Evolutionary conservation across 2,888 invertebrate species (phyloP).

Genomic region (Octodonta nipae): DNA sequence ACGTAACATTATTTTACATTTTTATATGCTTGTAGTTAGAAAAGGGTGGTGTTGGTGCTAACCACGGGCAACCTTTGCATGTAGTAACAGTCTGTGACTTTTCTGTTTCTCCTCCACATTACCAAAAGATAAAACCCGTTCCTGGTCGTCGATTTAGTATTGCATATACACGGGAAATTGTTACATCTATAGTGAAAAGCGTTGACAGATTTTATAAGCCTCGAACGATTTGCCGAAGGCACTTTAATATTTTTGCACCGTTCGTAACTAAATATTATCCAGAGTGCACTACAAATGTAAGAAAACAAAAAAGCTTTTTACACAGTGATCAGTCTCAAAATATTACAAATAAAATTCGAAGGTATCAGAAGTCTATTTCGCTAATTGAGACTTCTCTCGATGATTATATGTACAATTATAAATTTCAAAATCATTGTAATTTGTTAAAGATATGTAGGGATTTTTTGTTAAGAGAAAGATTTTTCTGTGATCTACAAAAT

Average conservation of each 20-base stretch:
- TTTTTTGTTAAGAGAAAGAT: slow-evolving; percentile 25
- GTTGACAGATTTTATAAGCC: slow-evolving; percentile 35
- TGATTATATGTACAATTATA: background rate
- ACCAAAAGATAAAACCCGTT: slow-evolving; percentile 19
- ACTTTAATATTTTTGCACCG: slow-evolving; percentile 30
- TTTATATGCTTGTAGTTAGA: slow-evolving; percentile 29
- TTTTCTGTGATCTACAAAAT: slow-evolving; percentile 17
- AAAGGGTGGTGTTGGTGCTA: slow-evolving; percentile 20
- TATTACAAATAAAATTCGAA: background rate
- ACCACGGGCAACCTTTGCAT: slow-evolving; percentile 21
- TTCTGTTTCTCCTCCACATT: slow-evolving; percentile 18
- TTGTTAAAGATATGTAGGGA: slow-evolving; percentile 20
- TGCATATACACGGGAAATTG: slow-evolving; percentile 20
- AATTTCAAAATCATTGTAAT: background rate
- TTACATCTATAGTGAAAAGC: slow-evolving; percentile 32
- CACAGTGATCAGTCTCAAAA: slow-evolving; percentile 10
- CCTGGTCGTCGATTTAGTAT: slow-evolving; percentile 13
- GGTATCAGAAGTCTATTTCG: background rate
- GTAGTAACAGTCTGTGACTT: slow-evolving; percentile 22
- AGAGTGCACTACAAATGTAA: slow-evolving; percentile 10
- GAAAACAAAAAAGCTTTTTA: slow-evolving; percentile 21
- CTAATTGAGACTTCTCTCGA: background rate
- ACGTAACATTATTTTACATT: no score
- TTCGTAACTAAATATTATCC: slow-evolving; percentile 30
- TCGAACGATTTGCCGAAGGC: slow-evolving; percentile 26